These are phyloP conservation scores for Sebastes nivosus DNA, from an alignment of 2,797 vertebrate genomes.

Conservation along the genomic window DNA sequence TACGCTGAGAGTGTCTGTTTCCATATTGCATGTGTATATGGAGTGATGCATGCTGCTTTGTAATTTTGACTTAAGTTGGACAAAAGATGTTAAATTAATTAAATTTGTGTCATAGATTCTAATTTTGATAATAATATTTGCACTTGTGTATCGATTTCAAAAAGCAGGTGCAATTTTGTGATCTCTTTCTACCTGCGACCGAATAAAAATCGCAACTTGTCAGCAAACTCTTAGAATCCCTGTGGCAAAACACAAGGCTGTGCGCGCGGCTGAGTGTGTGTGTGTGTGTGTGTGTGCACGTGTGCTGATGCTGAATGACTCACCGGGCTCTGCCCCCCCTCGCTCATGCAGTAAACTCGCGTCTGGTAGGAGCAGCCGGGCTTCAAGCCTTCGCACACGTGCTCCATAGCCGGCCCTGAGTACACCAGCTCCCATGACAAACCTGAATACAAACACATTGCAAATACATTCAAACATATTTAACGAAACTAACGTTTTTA, in stretches of 20 bases:
- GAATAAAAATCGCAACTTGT: slow-evolving; percentile 4
- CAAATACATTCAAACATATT: not conserved
- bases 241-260: slow-evolving; percentile 7
- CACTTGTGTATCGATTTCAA: not conserved
- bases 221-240: slow-evolving; percentile 25
- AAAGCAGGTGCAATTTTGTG: not conserved
- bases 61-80: not conserved
- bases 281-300: not conserved
- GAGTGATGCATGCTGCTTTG: not conserved
- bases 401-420: slow-evolving; percentile 87
- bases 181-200: not conserved
- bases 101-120: not conserved
- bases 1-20: not conserved
- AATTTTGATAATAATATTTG: not conserved
- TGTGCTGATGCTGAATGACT: slow-evolving; percentile 59
- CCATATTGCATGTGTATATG: not conserved
- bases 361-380: slow-evolving; percentile 91
- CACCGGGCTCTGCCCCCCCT: slow-evolving; percentile 96
- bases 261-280: not conserved
- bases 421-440: slow-evolving; percentile 91
- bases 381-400: slow-evolving; percentile 90
- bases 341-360: slow-evolving; percentile 90
- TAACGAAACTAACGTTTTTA: not conserved
- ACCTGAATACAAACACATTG: slow-evolving; percentile 70
- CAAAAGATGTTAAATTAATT: not conserved